Percentiles rank a stretch among this genome's conserved stretches.
These are phyloP conservation scores for Oreochromis niloticus DNA, from an alignment of 2,113 vertebrate genomes.

Conservation along the genomic window DNA sequence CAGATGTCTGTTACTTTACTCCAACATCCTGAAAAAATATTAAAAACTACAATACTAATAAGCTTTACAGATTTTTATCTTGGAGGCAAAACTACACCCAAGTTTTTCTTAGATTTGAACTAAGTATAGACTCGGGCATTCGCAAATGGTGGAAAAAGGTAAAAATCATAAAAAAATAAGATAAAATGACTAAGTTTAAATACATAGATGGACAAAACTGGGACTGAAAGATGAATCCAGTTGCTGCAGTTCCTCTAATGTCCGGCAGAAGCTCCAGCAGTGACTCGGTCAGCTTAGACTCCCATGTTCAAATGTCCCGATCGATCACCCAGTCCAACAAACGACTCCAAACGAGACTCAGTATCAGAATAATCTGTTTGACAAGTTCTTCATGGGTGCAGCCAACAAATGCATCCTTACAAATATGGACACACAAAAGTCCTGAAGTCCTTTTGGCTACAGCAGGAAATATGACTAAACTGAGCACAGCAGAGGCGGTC, in stretches of 20 bases:
- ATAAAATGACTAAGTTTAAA: neutral
- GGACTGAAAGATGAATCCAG: neutral
- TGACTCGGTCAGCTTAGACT: neutral
- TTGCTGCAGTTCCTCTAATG: neutral
- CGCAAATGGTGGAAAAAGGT: neutral
- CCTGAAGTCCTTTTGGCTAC: no score
- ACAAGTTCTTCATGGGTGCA: neutral
- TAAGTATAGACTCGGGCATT: neutral
- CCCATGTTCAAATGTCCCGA: neutral
- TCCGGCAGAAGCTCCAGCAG: neutral
- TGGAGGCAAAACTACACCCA: neutral
- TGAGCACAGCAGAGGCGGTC: neutral
- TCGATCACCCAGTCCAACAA: neutral
- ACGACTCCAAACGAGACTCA: neutral
- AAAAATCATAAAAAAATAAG: neutral
- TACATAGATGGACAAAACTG: neutral
- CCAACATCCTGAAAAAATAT: neutral
- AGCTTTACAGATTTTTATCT: neutral
- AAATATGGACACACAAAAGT: no score
- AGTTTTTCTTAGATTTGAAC: neutral
- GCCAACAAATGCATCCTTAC: neutral
- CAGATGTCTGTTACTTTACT: neutral
- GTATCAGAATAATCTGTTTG: neutral
- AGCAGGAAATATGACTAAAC: neutral
- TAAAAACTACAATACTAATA: neutral